These are phyloP conservation scores for Meloidogyne exigua DNA, from an alignment of 1,140 invertebrate genomes.

Conservation along the genomic window DNA sequence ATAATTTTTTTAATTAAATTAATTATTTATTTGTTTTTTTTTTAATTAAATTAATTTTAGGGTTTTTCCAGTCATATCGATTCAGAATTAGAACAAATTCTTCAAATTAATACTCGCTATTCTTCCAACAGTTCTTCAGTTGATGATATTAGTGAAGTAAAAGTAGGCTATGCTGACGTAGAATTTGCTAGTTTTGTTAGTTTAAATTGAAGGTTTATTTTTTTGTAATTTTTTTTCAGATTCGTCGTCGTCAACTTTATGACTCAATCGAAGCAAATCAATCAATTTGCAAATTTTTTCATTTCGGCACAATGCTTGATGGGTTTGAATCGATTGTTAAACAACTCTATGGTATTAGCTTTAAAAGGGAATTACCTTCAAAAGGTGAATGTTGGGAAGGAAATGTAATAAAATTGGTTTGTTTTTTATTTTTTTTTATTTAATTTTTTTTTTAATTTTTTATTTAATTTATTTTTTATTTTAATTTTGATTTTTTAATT, in stretches of 20 bases:
- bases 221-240: neutral
- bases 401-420: slow-evolving; percentile 58
- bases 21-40: too few relatives aligned
- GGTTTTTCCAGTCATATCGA: neutral
- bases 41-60: too few relatives aligned
- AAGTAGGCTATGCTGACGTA: slow-evolving; percentile 44
- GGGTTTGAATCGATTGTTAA: slow-evolving; percentile 39
- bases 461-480: slow-evolving; percentile 18
- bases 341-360: slow-evolving; percentile 47
- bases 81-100: slow-evolving; percentile 18
- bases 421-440: slow-evolving; percentile 21
- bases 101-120: neutral
- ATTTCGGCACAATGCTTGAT: slow-evolving; percentile 31
- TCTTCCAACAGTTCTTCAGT: slow-evolving; percentile 13
- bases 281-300: slow-evolving; percentile 33
- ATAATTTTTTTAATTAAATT: too few relatives aligned
- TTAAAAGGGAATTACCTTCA: slow-evolving; percentile 35
- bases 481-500: slow-evolving; percentile 18
- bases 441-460: slow-evolving; percentile 20
- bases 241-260: neutral
- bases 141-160: neutral
- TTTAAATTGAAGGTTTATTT: neutral
- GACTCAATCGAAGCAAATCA: neutral
- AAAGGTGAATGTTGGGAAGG: slow-evolving; percentile 54
- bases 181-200: slow-evolving; percentile 31